Conservation (phyloP, 2,888 invertebrate genomes). For the Microctonus brassicae region DNA sequence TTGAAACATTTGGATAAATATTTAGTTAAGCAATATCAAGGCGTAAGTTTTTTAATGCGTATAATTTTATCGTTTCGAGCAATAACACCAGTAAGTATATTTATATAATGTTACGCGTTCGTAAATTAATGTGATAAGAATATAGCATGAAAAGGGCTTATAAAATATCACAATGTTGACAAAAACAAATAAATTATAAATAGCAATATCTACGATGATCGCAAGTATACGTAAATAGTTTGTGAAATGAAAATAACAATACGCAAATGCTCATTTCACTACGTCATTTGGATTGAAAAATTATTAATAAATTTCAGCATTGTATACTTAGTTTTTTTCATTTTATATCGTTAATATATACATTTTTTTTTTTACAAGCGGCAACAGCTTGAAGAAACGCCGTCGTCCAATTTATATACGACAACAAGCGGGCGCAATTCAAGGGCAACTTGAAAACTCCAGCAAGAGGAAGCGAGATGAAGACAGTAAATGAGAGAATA, state of each 20-base stretch:
- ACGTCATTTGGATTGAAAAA: too few species aligned
- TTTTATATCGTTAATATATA: not conserved
- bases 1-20: not conserved
- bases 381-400: slow-evolving; percentile 35
- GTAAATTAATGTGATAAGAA: not conserved
- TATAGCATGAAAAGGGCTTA: not conserved
- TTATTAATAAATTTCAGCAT: too few species aligned
- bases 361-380: not conserved
- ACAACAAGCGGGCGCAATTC: slow-evolving; percentile 19
- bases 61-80: too few species aligned
- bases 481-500: not conserved
- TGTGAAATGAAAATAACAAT: too few species aligned
- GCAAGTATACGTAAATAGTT: too few species aligned
- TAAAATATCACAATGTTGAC: too few species aligned
- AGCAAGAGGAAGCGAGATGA: slow-evolving; percentile 21
- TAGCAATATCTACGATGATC: too few species aligned
- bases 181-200: too few species aligned
- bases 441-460: slow-evolving; percentile 21
- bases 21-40: not conserved
- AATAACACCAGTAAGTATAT: too few species aligned
- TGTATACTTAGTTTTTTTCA: not conserved
- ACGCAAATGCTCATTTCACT: too few species aligned
- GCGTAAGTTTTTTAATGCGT: too few species aligned
- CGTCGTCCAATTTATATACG: slow-evolving; percentile 24
- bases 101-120: not conserved